Base-by-base conservation (phyloP, 2,888 invertebrate species). In the Pammene aurita region DNA sequence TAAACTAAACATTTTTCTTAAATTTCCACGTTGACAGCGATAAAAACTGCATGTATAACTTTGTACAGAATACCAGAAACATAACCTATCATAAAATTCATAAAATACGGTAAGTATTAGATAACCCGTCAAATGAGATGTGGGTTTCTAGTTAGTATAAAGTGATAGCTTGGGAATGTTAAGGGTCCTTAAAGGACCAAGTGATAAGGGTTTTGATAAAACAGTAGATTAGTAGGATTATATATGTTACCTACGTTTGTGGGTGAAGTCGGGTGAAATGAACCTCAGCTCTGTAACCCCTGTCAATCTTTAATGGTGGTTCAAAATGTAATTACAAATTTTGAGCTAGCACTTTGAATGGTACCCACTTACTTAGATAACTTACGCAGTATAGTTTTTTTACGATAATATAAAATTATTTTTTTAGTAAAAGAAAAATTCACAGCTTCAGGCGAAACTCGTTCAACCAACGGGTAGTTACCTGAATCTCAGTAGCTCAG, bases 111-210 rank as follows among this genome's bases (percentile, higher is more conserved):
- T 38, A 11, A 48, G 60, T 38, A 16, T 50, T 18, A 62, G 62
- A 62, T 62, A 62, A 62, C 62, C 50, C 50, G 61, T 61, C 61
- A 52, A 62, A 50, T 62, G 48, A 66, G 60, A 67, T 61, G 60
- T 61, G 54, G 54, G 60, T 61, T 54, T 61, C 60, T 46, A 41
- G 50, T 61, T 41, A 44, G 56, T 56, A 44, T 44, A 34, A 34
- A 38, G 35, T 60, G 60, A 67, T 54, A 61, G 46, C 60, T 10
- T 4, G 46, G 41, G 60, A 67, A 67, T 67, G 60, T 61, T 60
- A 46, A 67, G 58, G 66, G 65, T 11, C 52, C 34, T 38, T 38
- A 58, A 66, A 57, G 41, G 62, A 52, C 41, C 41, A 18, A 13
- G 16, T 52, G 58, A 60, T 67, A 61, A 67, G n/a, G 18, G 41